A percentile compares a stretch with the other conserved stretches of the same genome.
Conservation (phyloP, 2,797 vertebrate species). For the Hippopotamyrus pictus region DNA sequence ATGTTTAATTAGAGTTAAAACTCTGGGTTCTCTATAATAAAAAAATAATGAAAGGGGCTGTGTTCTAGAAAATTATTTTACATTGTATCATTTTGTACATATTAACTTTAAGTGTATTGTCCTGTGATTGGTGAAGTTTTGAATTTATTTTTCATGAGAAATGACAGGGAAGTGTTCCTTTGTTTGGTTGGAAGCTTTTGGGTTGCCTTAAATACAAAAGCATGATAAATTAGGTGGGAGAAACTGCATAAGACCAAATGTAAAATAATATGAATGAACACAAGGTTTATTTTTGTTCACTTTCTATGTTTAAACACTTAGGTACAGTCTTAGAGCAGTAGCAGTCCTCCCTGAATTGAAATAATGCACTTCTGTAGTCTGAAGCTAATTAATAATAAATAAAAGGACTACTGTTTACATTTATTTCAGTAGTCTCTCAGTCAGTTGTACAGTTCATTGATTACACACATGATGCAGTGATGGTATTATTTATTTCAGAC, state of each 20-base stretch:
- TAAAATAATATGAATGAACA: not conserved
- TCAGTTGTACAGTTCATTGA: not conserved
- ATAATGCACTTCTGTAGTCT: not conserved
- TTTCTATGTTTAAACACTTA: not conserved
- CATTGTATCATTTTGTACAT: not conserved
- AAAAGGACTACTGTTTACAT: conserved; percentile 7
- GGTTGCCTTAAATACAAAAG: not conserved
- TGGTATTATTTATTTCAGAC: not conserved
- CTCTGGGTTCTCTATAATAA: not conserved
- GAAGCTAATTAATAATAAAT: not conserved
- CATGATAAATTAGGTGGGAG: not conserved
- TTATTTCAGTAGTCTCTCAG: not conserved
- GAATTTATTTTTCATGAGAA: not conserved
- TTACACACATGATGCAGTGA: not conserved
- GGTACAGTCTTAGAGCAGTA: not conserved
- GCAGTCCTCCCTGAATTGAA: not conserved
- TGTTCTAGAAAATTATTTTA: not conserved
- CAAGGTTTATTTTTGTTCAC: not conserved
- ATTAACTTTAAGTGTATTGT: not conserved
- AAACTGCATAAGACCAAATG: not conserved
- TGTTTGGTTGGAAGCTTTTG: not conserved
- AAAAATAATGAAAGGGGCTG: not conserved
- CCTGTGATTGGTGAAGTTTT: not conserved
- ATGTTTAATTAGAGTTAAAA: not conserved
- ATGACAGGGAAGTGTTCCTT: not conserved